Base-by-base conservation (phyloP, 2,797 vertebrate species). In the Bryconaethiops microstoma region DNA sequence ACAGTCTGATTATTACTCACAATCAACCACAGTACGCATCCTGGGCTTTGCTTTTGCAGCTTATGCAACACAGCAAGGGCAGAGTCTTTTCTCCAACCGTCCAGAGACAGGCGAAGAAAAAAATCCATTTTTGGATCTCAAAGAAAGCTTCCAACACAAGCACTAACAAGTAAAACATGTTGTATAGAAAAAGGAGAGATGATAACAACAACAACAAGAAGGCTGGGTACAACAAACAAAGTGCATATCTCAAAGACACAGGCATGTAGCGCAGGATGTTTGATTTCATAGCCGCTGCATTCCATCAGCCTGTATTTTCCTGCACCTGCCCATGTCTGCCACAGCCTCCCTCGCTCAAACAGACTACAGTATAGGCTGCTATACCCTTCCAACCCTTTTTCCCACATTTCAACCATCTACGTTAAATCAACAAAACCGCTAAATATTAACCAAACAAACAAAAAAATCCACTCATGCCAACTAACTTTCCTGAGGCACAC, bases 261-360 rank as follows among this genome's bases (percentile, higher is more conserved):
- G 52, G 52, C 57, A 23, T 2, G n/a, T 17, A 29, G 7, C 77
- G 16, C 23, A 82, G 85, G 52, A 70, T 83, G 63, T 73, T 77
- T 39, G 16, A 79, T 93, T 93, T 90, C 90, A 89, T 89, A 93
- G 92, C 91, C 89, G 55, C 87, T 82, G 86, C 91, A 93, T 93
- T 93, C 92, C 92, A 92, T 89, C 90, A 85, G 80, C 75, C 50
- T 45, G 40, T 85, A 87, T 89, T 89, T 86, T 86, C 86, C 45
- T 82, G 23, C 88, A 92, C 90, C 89, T 90, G 92, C 75, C 87
- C 88, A 87, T 82, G 84, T 88, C 87, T 91, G 90, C 83, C 39
- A 29, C 82, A 19, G 73, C 70, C 76, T 65, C 72, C 79, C 79
- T 19, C 12, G 40, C 59, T 74, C 25, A 35, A 60, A 67, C 12